These are phyloP conservation scores for Halisarca cf. caerulea DNA, from an alignment of 37 sponge, comb jelly and placozoan species.

Conservation along the genomic window DNA sequence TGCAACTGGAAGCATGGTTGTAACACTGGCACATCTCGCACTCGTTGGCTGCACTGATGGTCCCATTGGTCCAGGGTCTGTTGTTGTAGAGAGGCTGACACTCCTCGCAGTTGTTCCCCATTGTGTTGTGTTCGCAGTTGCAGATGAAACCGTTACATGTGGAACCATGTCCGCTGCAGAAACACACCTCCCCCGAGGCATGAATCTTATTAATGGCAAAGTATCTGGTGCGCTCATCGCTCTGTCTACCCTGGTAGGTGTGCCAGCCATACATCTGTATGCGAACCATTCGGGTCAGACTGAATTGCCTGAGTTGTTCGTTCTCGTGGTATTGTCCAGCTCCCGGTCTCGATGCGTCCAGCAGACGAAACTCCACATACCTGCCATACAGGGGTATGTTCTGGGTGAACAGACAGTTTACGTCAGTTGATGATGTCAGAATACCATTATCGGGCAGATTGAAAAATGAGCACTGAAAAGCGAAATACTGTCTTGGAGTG, in stretches of 20 bases:
- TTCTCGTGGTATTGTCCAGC: neutral
- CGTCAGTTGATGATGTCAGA: conserved; percentile 50
- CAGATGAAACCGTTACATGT: conserved; percentile 59
- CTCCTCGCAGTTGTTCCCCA: conserved; percentile 68
- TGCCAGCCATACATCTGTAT: conserved; percentile 57
- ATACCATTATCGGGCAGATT: conserved; percentile 47
- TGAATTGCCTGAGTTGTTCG: conserved; percentile 36
- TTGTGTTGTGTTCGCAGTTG: conserved; percentile 86
- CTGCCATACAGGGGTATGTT: conserved; percentile 29
- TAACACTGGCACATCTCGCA: conserved; percentile 78
- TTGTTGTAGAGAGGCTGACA: conserved; percentile 87
- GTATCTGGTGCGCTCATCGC: neutral
- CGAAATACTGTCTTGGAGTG: conserved; percentile 74
- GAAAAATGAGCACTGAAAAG: conserved; percentile 67
- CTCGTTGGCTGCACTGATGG: conserved; percentile 45
- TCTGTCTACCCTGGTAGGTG: neutral
- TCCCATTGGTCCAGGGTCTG: conserved; percentile 77
- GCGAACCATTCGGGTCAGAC: conserved; percentile 53
- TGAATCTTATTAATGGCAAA: conserved; percentile 61
- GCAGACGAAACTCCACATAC: conserved; percentile 41
- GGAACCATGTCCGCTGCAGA: conserved; percentile 77
- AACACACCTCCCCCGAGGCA: conserved; percentile 56
- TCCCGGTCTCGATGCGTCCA: conserved; percentile 51
- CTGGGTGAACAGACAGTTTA: conserved; percentile 58
- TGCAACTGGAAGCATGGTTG: conserved; percentile 54